Evolutionary conservation across 2,797 vertebrate genomes (phyloP).

Genomic region (Adelosebastes latens): DNA sequence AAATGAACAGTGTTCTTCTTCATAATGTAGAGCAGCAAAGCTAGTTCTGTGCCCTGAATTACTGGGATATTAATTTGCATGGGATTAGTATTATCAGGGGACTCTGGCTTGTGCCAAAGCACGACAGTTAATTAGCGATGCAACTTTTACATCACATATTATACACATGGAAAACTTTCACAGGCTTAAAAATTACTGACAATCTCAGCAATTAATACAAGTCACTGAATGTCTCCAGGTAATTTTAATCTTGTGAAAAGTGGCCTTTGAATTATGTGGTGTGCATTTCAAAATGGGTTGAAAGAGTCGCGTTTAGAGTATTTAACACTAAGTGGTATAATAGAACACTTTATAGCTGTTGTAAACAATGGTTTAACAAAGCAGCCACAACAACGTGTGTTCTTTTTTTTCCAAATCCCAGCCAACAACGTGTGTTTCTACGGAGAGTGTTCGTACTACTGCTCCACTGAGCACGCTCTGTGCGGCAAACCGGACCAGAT

Average conservation of each 20-base stretch:
- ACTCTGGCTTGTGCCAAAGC: constrained; percentile 38
- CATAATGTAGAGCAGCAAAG: constrained; percentile 27
- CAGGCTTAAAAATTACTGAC: constrained; percentile 54
- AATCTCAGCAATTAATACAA: constrained; percentile 59
- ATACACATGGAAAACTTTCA: constrained; percentile 49
- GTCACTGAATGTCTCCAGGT: constrained; percentile 38
- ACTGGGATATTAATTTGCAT: constrained; percentile 49
- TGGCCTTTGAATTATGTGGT: constrained; percentile 31
- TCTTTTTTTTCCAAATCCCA: constrained; percentile 43
- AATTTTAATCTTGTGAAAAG: constrained; percentile 25
- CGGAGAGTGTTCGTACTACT: constrained; percentile 98
- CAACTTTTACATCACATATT: constrained; percentile 46
- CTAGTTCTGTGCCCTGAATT: constrained; percentile 32
- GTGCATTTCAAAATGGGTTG: constrained; percentile 19
- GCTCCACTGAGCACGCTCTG: constrained; percentile 96
- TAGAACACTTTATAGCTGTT: not conserved
- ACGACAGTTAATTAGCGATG: constrained; percentile 58
- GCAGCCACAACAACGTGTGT: not conserved
- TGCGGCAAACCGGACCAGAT: constrained; percentile 97
- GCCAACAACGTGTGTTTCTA: constrained; percentile 99
- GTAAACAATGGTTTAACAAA: not conserved
- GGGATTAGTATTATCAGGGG: constrained; percentile 60
- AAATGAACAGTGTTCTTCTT: constrained; percentile 15
- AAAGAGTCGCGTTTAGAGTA: not conserved
- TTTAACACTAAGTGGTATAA: not conserved